These are phyloP conservation scores for Morinoia aosen DNA, from an alignment of 2,888 invertebrate genomes.

Conservation along the genomic window DNA sequence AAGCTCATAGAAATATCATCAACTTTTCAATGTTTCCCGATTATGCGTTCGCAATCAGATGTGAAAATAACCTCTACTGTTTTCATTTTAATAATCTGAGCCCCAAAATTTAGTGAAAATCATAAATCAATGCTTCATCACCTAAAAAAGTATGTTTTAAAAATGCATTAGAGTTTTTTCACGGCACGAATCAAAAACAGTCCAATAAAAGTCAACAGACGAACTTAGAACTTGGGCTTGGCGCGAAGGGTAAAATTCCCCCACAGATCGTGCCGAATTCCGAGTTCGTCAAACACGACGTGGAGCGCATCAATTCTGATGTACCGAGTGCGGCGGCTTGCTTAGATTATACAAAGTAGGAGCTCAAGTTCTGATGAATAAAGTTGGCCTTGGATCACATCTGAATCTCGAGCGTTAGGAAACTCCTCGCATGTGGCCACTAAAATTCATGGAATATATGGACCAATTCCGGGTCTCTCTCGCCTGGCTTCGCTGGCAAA, in stretches of 20 bases:
- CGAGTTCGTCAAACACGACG: background rate
- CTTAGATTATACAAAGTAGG: background rate
- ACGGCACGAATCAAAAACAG: background rate
- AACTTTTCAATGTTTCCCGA: too few species aligned
- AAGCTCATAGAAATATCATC: too few species aligned
- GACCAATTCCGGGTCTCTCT: background rate
- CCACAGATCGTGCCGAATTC: background rate
- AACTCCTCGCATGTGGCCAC: background rate
- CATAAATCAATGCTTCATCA: too few species aligned
- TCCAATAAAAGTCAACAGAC: background rate
- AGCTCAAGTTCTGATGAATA: background rate
- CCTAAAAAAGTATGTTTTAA: too few species aligned
- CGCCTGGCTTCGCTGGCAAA: background rate
- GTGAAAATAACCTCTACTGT: too few species aligned
- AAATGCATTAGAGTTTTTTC: background rate
- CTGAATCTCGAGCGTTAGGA: background rate
- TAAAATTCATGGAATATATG: background rate
- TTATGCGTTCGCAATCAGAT: too few species aligned
- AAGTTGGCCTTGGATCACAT: background rate
- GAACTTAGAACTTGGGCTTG: background rate
- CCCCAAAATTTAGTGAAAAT: too few species aligned
- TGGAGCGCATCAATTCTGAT: background rate
- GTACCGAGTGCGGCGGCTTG: background rate
- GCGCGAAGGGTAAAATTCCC: background rate
- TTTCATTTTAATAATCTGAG: too few species aligned